A percentile compares a stretch with the other conserved stretches of the same genome.
These are phyloP conservation scores for Pseudonaja textilis DNA, from an alignment of 2,113 vertebrate species.

Conservation along the genomic window DNA sequence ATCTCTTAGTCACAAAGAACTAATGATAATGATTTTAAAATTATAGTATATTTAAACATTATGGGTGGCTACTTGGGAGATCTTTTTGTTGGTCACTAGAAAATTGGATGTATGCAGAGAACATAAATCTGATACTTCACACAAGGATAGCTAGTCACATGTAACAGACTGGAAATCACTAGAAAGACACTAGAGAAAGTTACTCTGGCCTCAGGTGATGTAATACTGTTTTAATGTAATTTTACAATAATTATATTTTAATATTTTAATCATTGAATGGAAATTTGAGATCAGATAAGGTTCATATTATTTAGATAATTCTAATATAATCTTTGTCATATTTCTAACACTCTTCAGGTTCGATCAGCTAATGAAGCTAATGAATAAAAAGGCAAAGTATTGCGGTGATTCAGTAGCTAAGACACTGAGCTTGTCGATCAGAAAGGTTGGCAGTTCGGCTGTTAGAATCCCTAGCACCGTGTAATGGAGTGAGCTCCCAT, in stretches of 20 bases:
- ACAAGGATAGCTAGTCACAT: not conserved
- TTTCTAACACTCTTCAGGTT: not conserved
- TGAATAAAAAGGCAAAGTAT: not conserved
- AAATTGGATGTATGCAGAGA: conserved; percentile 11
- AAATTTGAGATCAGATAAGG: not conserved
- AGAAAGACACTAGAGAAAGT: conserved; percentile 11
- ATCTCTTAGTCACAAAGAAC: conserved; percentile 41
- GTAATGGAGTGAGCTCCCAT: too few species aligned
- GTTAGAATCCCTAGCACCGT: too few species aligned
- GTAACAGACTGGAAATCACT: not conserved
- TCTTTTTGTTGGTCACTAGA: conserved; percentile 48
- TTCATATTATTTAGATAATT: not conserved
- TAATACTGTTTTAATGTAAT: not conserved
- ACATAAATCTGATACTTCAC: conserved; percentile 13
- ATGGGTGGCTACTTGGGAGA: conserved; percentile 33
- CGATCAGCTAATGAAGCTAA: not conserved
- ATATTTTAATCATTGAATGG: not conserved
- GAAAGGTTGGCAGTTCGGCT: too few species aligned
- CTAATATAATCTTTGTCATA: not conserved
- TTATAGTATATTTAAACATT: conserved; percentile 38
- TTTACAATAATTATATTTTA: not conserved
- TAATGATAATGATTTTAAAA: conserved; percentile 53
- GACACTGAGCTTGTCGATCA: too few species aligned
- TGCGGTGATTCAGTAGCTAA: too few species aligned
- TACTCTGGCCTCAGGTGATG: not conserved